Evolutionary conservation across 2,113 vertebrate species (phyloP), one percentile per base, ranked within the genome.

Genomic region (Hippocampus zosterae): DNA sequence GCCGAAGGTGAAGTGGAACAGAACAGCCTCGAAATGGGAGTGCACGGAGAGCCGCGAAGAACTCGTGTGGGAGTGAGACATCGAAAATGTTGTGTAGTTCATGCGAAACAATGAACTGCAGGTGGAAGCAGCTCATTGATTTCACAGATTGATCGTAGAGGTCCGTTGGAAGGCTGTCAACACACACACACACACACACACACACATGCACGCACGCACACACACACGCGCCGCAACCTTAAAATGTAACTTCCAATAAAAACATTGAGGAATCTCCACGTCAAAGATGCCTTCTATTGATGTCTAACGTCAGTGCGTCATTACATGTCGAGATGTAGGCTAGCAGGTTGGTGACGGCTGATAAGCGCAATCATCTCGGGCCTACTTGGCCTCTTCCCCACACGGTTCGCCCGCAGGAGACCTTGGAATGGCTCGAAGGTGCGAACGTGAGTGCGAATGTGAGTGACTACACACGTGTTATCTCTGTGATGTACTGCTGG

Each of bases 361-460:
- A 50, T 27, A 59, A 46, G 63, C 37, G 56, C 60, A 68, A 40
- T 21, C 75, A 46, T 25, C n/a, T 60, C 27, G 64, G 55, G 21
- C 68, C 5, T 61, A 69, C 23, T 27, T 53, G 19, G 15, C 41
- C 12, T 56, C 5, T 4, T 25, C 40, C 61, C 9, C 40, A 29
- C 61, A 63, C 4, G 9, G 8, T 33, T 37, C 50, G 19, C 50
- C 66, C 52, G 67, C 69, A 37, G 52, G 69, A 81, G 65, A 77
- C 72, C 74, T 66, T 16, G 67, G 67, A 70, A 71, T 64, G 46
- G 67, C 77, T 74, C 70, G 66, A 27, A 57, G 66, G 65, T 80
- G 73, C 68, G 71, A 83, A 71, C 50, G 60, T 69, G 40, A 70
- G 65, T 80, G 73, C 66, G 71, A 83, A 71, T 57, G 60, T 71